Base-by-base conservation (phyloP, 2,888 invertebrate species). In the Buathra laborator region DNA sequence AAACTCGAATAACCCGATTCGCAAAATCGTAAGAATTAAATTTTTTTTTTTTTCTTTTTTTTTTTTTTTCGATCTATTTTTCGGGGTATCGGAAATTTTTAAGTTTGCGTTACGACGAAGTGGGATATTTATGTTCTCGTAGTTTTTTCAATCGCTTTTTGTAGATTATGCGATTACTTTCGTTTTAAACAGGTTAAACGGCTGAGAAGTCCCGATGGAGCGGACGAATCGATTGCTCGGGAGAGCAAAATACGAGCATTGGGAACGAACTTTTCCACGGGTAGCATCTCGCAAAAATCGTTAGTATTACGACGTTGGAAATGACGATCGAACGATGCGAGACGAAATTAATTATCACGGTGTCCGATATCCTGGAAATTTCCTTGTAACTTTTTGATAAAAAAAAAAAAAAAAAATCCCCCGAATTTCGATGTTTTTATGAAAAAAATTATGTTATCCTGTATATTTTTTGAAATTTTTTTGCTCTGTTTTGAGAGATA, bases 161-260 rank as follows among this genome's bases (percentile, higher is more conserved):
- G 46, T 29, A 37, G 56, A 43, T 43, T 19, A 14, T 51, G 37
- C 29, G 16, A 70, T 80, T 32, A 70, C 84, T 84, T 85, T 81
- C 48, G 77, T 89, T 90, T 88, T 74, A 74, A 90, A 86, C 90
- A 90, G 85, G 78, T 80, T 66, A 93, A 92, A 87, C 87, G 90
- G 51, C 74, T 81, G 66, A 87, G 88, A 53, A 92, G 91, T 89
- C 91, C 91, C 9, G 89, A 87, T 32, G 67, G 9, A n/a, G 84
- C 85, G 44, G 72, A 84, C 66, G 29, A 64, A 48, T 43, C 81
- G 62, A 32, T 78, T 14, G 64, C 82, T 9, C 83, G 7, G 66
- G 89, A 89, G 68, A 86, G 29, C 66, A 86, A 89, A 74, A 76
- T 89, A 68, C 87, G 86, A 62, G 88, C 88, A 3, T 59, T 88